Conservation (phyloP, 2,797 vertebrate genomes). For the Oreortyx pictus region DNA sequence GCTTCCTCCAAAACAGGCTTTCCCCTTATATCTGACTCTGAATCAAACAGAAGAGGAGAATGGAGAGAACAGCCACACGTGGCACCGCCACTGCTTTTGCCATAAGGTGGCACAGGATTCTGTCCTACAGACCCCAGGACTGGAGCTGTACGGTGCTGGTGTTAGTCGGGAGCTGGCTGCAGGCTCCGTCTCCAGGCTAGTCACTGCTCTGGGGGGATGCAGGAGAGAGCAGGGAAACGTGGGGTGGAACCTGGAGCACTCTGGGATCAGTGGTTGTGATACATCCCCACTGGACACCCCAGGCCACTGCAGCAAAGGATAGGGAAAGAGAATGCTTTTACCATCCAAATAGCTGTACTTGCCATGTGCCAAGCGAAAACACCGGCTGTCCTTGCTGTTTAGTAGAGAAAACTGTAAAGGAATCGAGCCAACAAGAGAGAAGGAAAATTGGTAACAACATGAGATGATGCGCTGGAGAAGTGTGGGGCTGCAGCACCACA, state of each 20-base stretch:
- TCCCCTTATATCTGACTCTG: background rate
- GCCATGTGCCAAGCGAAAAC: background rate
- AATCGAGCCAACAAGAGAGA: no score
- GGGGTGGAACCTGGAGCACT: no score
- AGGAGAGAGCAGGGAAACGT: background rate
- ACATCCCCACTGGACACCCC: background rate
- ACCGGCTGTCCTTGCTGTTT: background rate
- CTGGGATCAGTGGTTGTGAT: no score
- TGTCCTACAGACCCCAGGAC: background rate
- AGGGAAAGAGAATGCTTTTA: background rate
- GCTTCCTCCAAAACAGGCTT: background rate
- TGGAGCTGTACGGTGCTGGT: background rate
- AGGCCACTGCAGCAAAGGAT: background rate
- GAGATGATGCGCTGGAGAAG: background rate
- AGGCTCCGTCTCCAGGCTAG: background rate
- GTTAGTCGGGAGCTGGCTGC: background rate
- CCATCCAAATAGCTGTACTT: background rate
- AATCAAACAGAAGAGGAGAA: background rate
- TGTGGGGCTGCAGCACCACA: background rate
- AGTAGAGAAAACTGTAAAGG: background rate
- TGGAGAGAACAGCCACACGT: rapidly evolving
- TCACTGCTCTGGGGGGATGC: background rate
- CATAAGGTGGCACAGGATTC: background rate
- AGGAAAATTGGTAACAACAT: background rate
- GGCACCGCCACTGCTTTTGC: background rate